A percentile compares a stretch with the other conserved stretches of the same genome.
Conservation (phyloP, 2,113 vertebrate species). For the Thamnophis sirtalis region DNA sequence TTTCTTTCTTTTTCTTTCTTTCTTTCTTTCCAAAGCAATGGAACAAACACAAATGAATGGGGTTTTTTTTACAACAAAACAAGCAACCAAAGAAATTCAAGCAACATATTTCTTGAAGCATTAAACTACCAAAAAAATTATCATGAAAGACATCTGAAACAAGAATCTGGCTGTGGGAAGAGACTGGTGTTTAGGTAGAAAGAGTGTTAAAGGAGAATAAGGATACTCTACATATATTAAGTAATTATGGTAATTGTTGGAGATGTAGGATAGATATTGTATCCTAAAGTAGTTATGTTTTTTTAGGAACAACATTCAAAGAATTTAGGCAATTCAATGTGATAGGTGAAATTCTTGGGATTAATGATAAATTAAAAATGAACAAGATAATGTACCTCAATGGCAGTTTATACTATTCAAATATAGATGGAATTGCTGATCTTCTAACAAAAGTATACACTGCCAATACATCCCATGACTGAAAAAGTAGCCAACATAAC, state of each 20-base stretch:
- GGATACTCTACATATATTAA: not conserved
- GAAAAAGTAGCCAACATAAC: not conserved
- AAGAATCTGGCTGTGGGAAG: not conserved
- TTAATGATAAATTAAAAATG: not conserved
- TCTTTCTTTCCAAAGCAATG: not conserved
- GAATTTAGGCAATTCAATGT: not conserved
- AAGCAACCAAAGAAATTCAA: not conserved
- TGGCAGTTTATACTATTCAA: not conserved
- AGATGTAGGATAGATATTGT: not conserved
- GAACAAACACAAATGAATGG: not conserved
- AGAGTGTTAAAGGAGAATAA: not conserved
- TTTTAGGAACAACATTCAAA: not conserved
- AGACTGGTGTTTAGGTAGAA: not conserved
- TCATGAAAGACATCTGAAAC: not conserved
- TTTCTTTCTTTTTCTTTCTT: not conserved
- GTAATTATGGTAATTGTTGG: not conserved
- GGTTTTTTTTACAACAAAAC: not conserved
- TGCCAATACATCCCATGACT: not conserved
- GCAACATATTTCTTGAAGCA: not conserved
- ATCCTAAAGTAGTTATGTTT: not conserved
- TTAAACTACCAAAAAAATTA: not conserved
- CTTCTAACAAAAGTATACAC: not conserved
- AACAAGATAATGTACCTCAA: not conserved
- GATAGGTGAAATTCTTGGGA: not conserved
- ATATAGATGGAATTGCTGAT: not conserved